phyloP scores from a whole-genome alignment of 2,797 vertebrate genomes.

The Crenichthys baileyi region DNA sequence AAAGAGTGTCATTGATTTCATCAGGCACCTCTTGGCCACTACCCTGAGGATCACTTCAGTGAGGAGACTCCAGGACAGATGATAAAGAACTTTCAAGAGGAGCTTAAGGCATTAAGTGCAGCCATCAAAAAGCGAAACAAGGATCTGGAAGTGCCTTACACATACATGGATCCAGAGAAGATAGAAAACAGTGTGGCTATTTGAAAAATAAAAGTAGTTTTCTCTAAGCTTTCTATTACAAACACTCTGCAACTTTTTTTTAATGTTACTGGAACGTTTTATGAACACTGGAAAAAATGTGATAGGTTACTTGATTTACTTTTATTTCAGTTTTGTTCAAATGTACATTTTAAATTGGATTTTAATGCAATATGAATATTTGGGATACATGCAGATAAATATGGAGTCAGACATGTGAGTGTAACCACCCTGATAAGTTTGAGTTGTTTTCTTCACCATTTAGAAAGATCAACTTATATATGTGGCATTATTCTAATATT shows the following conservation, averaged over 20 bases:
- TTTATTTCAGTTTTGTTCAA: neutral
- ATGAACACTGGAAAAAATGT: neutral
- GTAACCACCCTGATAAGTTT: neutral
- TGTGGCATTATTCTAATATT: neutral
- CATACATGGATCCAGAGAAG: conserved; percentile 51
- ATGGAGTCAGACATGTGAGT: neutral
- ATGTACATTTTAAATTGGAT: neutral
- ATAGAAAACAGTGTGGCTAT: conserved; percentile 67
- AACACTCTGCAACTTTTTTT: neutral
- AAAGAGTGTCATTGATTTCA: conserved; percentile 2
- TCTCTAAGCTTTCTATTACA: neutral
- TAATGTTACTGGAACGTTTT: neutral
- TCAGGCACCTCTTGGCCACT: conserved; percentile 49
- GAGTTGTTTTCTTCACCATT: neutral
- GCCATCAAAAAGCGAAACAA: conserved; percentile 59
- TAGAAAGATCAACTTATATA: neutral
- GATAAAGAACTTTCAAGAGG: conserved; percentile 39
- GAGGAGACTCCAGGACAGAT: conserved; percentile 34
- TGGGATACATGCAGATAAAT: neutral
- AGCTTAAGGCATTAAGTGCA: conserved; percentile 34
- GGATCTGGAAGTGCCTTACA: conserved; percentile 42
- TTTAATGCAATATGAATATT: neutral
- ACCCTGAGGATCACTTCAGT: conserved; percentile 50
- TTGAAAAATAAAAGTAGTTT: conserved; percentile 17
- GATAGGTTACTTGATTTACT: neutral